A percentile compares a stretch with the other conserved stretches of the same genome.
Evolutionary conservation across 1,140 invertebrate species (phyloP).

Genomic region (Oreohelix idahoensis): DNA sequence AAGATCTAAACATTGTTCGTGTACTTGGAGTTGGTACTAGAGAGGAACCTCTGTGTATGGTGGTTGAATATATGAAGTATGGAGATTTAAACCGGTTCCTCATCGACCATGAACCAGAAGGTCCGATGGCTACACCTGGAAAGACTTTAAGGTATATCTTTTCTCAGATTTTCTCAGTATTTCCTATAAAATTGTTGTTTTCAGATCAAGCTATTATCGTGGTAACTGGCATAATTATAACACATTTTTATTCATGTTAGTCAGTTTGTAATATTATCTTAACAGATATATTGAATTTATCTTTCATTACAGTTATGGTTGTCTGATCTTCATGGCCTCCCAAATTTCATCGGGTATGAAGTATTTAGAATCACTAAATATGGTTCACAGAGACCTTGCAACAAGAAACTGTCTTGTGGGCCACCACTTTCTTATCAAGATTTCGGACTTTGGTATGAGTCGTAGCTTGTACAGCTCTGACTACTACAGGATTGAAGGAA

Average conservation of each 20-base stretch:
- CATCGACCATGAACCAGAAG: constrained; percentile 80
- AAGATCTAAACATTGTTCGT: constrained; percentile 88
- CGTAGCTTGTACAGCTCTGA: constrained; percentile 88
- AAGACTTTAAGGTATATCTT: constrained; percentile 68
- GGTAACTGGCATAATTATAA: too few species aligned
- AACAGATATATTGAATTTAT: too few species aligned
- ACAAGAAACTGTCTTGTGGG: constrained; percentile 89
- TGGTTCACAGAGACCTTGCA: constrained; percentile 85
- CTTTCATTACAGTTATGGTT: constrained; percentile 80
- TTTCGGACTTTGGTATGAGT: constrained; percentile 92
- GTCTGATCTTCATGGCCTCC: constrained; percentile 85
- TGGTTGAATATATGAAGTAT: constrained; percentile 91
- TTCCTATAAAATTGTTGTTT: too few species aligned
- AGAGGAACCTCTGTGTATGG: constrained; percentile 88
- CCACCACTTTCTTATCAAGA: constrained; percentile 88
- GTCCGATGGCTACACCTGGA: constrained; percentile 59
- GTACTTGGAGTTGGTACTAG: constrained; percentile 88
- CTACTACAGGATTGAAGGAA: constrained; percentile 86
- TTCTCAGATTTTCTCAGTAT: too few species aligned
- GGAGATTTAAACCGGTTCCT: constrained; percentile 92
- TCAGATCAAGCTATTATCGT: too few species aligned
- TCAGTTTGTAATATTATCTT: too few species aligned
- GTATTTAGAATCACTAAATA: constrained; percentile 85
- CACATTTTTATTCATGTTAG: too few species aligned
- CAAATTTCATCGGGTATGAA: constrained; percentile 92